Conservation (phyloP, 2,113 vertebrate genomes). For the Mystacornis crossleyi region DNA sequence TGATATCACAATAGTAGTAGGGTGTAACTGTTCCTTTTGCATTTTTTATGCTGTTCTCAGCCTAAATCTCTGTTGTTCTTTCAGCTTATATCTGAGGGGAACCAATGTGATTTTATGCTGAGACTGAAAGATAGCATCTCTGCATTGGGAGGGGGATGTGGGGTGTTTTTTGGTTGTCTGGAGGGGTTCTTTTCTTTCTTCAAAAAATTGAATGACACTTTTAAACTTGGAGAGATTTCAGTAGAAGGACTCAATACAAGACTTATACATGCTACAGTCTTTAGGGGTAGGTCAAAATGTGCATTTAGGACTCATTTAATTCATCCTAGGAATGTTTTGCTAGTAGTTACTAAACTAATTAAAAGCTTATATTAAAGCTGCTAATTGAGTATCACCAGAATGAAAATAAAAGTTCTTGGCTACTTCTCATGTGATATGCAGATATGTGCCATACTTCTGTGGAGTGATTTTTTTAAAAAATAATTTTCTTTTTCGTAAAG, state of each 20-base stretch:
- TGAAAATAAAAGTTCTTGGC: background rate
- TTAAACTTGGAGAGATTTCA: background rate
- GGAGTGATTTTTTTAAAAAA: background rate
- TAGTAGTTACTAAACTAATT: background rate
- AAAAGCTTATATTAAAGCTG: background rate
- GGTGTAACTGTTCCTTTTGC: slow-evolving; percentile 84
- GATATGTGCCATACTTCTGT: background rate
- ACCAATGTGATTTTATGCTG: background rate
- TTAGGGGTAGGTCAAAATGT: background rate
- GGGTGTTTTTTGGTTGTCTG: background rate
- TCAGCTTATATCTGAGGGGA: background rate
- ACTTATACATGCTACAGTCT: background rate
- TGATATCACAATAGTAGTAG: slow-evolving; percentile 80
- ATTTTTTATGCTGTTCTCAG: background rate
- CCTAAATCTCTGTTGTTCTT: background rate
- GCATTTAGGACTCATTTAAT: background rate
- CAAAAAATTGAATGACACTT: background rate
- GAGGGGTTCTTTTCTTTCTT: background rate
- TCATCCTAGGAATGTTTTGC: background rate
- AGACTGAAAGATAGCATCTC: background rate
- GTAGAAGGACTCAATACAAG: background rate
- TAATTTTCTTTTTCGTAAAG: background rate
- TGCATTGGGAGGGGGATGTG: background rate
- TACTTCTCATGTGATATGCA: background rate
- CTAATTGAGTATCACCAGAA: background rate